Evolutionary conservation across 1,140 invertebrate species (phyloP).

Genomic region (Platyura marginata): DNA sequence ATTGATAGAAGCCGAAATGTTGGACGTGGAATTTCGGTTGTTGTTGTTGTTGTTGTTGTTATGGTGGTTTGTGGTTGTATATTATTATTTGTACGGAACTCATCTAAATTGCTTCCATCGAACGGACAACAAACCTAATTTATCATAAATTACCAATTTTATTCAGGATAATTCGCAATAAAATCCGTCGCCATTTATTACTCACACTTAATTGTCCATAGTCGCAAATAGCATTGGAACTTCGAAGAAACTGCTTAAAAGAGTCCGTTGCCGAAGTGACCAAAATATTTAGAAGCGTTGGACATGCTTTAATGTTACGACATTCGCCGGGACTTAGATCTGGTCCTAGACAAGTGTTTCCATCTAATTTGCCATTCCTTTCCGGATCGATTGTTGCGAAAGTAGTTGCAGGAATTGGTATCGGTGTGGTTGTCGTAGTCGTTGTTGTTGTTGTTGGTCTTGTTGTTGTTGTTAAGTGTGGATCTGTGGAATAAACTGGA

Average conservation of each 20-base stretch:
- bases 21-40: not conserved
- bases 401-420: not conserved
- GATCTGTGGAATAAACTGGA: not conserved
- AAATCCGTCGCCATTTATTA: too few relatives aligned
- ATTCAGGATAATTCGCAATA: too few relatives aligned
- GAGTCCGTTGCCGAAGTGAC: too few relatives aligned
- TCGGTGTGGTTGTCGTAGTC: not conserved
- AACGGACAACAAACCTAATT: conserved; percentile 13
- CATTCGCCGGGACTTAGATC: conserved; percentile 12
- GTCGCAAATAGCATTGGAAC: conserved; percentile 1
- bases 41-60: not conserved
- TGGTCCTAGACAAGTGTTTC: conserved; percentile 10
- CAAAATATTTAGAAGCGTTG: conserved; percentile 2
- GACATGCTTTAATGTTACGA: conserved; percentile 9
- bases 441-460: conserved; percentile 4
- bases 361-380: too few relatives aligned
- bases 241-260: conserved; percentile 1
- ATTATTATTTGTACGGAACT: not conserved
- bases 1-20: conserved; percentile 9
- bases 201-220: not conserved
- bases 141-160: too few relatives aligned
- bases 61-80: not conserved
- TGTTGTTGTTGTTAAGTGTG: conserved; percentile 7
- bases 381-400: too few relatives aligned
- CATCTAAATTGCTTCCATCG: too few relatives aligned